These are phyloP conservation scores for Paguma larvata DNA, from an alignment of 2,797 vertebrate genomes.

Conservation along the genomic window DNA sequence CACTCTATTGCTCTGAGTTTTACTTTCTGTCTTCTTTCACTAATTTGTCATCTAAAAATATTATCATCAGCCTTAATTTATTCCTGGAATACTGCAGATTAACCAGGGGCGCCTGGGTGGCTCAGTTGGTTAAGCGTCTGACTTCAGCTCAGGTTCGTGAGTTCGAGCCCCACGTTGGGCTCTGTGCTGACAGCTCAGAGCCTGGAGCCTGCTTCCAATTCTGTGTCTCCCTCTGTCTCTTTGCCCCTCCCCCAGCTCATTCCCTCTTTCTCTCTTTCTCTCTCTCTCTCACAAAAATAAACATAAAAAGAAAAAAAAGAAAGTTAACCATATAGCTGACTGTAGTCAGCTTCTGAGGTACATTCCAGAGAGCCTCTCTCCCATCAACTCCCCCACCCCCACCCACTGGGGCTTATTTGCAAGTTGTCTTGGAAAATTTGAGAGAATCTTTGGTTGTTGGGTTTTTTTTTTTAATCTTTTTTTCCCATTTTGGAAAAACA, in stretches of 20 bases:
- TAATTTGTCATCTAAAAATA: background rate
- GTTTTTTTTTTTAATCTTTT: background rate
- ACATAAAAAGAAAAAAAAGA: too few relatives aligned
- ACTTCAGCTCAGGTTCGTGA: too few relatives aligned
- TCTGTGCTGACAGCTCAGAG: too few relatives aligned
- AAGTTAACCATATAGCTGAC: background rate
- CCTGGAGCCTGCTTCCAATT: too few relatives aligned
- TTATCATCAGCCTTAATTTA: background rate
- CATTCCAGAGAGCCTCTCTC: background rate
- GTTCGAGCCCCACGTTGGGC: too few relatives aligned
- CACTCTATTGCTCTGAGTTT: background rate
- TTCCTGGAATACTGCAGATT: background rate
- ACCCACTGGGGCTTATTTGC: background rate
- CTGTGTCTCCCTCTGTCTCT: too few relatives aligned
- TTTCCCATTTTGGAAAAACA: conserved; percentile 41
- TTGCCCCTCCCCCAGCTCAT: too few relatives aligned
- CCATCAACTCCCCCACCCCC: accelerated
- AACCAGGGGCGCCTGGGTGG: background rate
- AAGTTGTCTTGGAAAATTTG: background rate
- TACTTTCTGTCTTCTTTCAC: background rate
- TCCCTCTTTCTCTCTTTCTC: too few relatives aligned
- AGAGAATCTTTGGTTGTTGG: background rate
- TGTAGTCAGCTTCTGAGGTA: background rate
- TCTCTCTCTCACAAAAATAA: too few relatives aligned
- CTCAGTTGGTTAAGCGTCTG: too few relatives aligned